Conservation (phyloP, 2,888 invertebrate genomes). For the Eumerus sabulonum region DNA sequence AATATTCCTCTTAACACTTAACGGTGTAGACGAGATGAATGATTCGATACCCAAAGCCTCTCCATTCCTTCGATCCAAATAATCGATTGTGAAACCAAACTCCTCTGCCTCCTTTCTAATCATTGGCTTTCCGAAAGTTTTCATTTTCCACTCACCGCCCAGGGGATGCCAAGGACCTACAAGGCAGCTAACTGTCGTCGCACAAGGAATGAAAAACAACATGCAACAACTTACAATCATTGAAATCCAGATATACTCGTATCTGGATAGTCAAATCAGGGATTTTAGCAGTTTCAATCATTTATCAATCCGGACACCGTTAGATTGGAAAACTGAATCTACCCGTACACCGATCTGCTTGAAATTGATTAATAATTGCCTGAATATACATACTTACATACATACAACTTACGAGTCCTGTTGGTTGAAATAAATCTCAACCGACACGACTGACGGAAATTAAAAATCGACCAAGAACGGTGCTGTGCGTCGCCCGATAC, state of each 20-base stretch:
- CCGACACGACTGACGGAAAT: conserved; percentile 65
- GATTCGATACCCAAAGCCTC: too few relatives aligned
- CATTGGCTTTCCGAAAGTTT: too few relatives aligned
- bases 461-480: conserved; percentile 62
- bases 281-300: conserved; percentile 57
- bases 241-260: conserved; percentile 51
- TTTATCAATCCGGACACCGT: conserved; percentile 62
- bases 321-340: conserved; percentile 18
- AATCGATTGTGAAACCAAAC: too few relatives aligned
- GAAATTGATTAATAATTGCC: conserved; percentile 66
- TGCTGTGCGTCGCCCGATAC: conserved; percentile 1
- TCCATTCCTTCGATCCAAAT: too few relatives aligned
- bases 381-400: conserved; percentile 45
- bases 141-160: too few relatives aligned
- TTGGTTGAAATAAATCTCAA: conserved; percentile 58
- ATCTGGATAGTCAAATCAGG: conserved; percentile 56
- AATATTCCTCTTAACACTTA: too few relatives aligned
- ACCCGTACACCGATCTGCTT: background rate
- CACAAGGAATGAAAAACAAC: too few relatives aligned
- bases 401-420: conserved; percentile 59
- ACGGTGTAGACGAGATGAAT: too few relatives aligned
- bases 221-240: background rate
- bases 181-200: too few relatives aligned
- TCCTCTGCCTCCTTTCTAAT: too few relatives aligned
- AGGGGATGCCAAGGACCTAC: too few relatives aligned